phyloP scores from a whole-genome alignment of 2,888 invertebrate species.

The Archips xylosteana region DNA sequence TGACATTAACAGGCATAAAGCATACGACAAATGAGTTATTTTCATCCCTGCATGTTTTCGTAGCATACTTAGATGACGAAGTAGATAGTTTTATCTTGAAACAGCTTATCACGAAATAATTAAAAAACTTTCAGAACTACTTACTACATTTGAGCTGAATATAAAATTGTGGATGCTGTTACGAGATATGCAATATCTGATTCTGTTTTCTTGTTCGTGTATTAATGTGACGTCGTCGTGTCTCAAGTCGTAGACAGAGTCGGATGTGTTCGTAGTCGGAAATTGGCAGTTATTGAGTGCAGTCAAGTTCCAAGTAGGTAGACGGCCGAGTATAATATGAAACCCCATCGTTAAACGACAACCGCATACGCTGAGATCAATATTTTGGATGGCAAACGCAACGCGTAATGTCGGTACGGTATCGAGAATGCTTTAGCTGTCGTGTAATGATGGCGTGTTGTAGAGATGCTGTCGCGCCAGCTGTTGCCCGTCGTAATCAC shows the following conservation, averaged over 20 bases:
- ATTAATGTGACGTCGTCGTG: slow-evolving; percentile 42
- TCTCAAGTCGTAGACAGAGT: slow-evolving; percentile 62
- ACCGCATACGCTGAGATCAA: slow-evolving; percentile 5
- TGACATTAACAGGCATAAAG: slow-evolving; percentile 27
- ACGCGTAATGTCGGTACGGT: background rate
- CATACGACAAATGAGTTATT: slow-evolving; percentile 43
- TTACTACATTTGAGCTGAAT: background rate
- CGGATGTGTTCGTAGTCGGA: slow-evolving; percentile 52
- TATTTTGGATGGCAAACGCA: slow-evolving; percentile 3
- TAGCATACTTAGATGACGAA: slow-evolving; percentile 42
- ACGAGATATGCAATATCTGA: slow-evolving; percentile 50
- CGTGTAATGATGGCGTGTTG: slow-evolving; percentile 34
- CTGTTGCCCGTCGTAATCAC: slow-evolving; percentile 50
- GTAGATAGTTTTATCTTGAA: slow-evolving; percentile 48
- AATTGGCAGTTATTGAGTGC: slow-evolving; percentile 25
- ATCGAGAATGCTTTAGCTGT: slow-evolving; percentile 22
- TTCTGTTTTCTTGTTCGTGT: slow-evolving; percentile 53
- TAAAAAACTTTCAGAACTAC: background rate
- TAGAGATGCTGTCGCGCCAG: slow-evolving; percentile 57
- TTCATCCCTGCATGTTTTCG: slow-evolving; percentile 55
- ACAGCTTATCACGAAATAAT: slow-evolving; percentile 44
- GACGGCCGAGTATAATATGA: slow-evolving; percentile 12
- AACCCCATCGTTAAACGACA: slow-evolving; percentile 32
- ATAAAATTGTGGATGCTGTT: slow-evolving; percentile 45
- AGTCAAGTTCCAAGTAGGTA: slow-evolving; percentile 35